Conservation (phyloP, 2,113 vertebrate species). For the Festucalex cinctus region DNA sequence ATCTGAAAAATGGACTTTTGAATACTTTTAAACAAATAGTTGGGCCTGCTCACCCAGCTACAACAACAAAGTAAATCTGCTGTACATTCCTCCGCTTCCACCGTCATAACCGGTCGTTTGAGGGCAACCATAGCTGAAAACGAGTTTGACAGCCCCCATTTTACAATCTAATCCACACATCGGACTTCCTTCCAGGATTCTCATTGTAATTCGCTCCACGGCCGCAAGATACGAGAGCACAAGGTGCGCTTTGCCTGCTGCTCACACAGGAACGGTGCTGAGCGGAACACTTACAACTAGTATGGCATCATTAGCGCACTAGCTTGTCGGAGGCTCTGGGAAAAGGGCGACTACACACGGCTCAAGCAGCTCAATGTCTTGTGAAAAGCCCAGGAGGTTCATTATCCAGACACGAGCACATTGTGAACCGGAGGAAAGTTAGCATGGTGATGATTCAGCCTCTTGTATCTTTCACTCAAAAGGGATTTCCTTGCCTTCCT, state of each 20-base stretch:
- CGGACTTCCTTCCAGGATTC: neutral
- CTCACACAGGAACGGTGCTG: slow-evolving; percentile 45
- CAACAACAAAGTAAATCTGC: no score
- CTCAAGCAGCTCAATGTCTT: slow-evolving; percentile 52
- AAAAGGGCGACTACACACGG: slow-evolving; percentile 67
- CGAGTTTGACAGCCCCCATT: no score
- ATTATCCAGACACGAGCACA: slow-evolving; percentile 68
- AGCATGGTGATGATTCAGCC: slow-evolving; percentile 66
- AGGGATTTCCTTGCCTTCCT: slow-evolving; percentile 59
- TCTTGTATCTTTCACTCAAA: slow-evolving; percentile 64
- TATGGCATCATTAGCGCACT: slow-evolving; percentile 65
- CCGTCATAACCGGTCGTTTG: no score
- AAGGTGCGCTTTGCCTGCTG: slow-evolving; percentile 16
- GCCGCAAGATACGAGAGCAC: neutral
- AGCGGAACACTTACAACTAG: slow-evolving; percentile 59
- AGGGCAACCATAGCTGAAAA: no score
- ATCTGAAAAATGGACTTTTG: no score
- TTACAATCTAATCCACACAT: neutral
- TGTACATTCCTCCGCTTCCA: no score
- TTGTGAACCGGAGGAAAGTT: slow-evolving; percentile 61
- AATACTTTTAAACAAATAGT: no score
- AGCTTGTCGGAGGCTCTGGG: slow-evolving; percentile 63
- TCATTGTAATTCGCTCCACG: neutral
- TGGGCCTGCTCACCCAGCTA: no score
- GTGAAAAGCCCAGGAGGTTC: slow-evolving; percentile 67